Base-by-base conservation (phyloP, 2,888 invertebrate genomes). In the Homarus gammarus region DNA sequence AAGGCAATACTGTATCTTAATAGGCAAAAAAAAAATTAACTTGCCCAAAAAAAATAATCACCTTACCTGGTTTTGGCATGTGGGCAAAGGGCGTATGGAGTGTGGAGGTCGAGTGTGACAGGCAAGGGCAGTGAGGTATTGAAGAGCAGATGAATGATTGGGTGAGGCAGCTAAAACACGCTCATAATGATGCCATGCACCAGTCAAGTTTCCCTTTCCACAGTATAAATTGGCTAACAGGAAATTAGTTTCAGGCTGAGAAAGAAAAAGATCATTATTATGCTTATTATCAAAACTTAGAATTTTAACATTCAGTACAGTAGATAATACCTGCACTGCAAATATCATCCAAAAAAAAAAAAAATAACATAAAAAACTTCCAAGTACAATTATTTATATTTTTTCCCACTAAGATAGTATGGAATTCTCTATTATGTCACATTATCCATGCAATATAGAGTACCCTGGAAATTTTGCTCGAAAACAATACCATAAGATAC, bases 241-340 rank as follows among this genome's bases (percentile, higher is more conserved):
- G 93, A 96, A 96, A 94, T 96, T 96, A 86, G 96, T 96, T 70
- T 95, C 95, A 2, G 97, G 96, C 96, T 96, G 94, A 36, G 22
- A 73, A 84, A 49, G 6, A 49, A 44, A 51, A 79, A 49, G 51
- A 15, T 27, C 6, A 56, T n/a, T 49, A 68, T 18, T 68, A 40
- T 61, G 18, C 22, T 31, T 40, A 75, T n/a, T 2, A 38, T 38
- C 18, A 31, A 49, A 12, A 12, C 12, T 49, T 10, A 6, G 10
- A 49, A 49, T 49, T 49, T 49, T 10, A 49, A 49, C 6, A 49
- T 49, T 6, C n/a, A n/a, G 44, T 49, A 49, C 44, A 49, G 44
- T 49, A 49, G n/a, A n/a, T n/a, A n/a, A n/a, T n/a, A n/a, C n/a
- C n/a, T n/a, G n/a, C n/a, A n/a, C n/a, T n/a, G n/a, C n/a, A n/a